Evolutionary conservation across 2,797 vertebrate species (phyloP).

Genomic region (Hydrocynus forskahlii): DNA sequence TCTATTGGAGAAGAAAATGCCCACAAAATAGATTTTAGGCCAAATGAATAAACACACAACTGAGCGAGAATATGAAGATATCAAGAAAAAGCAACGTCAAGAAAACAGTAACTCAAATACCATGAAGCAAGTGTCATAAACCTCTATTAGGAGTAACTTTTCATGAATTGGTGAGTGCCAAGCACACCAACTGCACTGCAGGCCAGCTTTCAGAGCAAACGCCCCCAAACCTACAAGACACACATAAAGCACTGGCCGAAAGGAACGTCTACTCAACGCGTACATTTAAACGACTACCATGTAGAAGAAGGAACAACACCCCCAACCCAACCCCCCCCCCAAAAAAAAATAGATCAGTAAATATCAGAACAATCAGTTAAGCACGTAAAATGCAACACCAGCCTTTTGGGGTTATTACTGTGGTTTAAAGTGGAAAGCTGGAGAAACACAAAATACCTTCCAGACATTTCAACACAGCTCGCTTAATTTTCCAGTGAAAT

Average conservation of each 20-base stretch:
- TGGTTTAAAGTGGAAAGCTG: conserved; percentile 53
- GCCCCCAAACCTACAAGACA: conserved; percentile 26
- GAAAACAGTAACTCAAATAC: neutral
- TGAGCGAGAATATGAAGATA: neutral
- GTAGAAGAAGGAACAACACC: conserved; percentile 5
- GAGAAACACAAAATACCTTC: conserved; percentile 69
- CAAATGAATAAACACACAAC: conserved; percentile 24
- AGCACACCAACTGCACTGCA: conserved; percentile 26
- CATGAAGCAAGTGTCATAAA: conserved; percentile 23
- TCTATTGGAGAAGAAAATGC: conserved; percentile 25
- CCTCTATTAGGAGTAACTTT: conserved; percentile 27
- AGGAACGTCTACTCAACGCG: conserved; percentile 42
- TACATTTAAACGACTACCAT: conserved; percentile 34
- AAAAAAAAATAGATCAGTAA: conserved; percentile 35
- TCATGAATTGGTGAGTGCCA: conserved; percentile 32
- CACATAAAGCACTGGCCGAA: conserved; percentile 40
- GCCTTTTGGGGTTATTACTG: conserved; percentile 70
- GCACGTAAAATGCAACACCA: conserved; percentile 46
- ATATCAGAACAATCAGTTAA: conserved; percentile 29
- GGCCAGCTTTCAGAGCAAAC: conserved; percentile 27
- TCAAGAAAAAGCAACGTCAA: neutral
- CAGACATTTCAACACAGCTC: conserved; percentile 71
- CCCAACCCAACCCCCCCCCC: too few relatives aligned
- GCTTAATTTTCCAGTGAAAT: conserved; percentile 60
- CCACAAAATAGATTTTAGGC: conserved; percentile 26